Evolutionary conservation across 2,113 vertebrate species (phyloP).

Genomic region (Oreochromis niloticus): DNA sequence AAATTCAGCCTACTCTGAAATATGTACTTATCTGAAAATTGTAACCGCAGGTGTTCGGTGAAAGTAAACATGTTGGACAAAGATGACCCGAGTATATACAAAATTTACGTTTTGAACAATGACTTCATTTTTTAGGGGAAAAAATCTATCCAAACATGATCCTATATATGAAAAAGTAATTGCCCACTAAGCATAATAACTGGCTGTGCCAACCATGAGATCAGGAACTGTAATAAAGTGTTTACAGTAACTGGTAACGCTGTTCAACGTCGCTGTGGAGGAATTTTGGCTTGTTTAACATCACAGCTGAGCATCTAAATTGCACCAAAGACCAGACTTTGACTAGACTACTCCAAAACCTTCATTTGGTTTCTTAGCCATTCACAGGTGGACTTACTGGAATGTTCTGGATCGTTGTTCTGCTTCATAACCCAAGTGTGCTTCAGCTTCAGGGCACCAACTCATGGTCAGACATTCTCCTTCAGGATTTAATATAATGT

Average conservation of each 20-base stretch:
- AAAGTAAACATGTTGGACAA: background rate
- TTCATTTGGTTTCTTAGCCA: background rate
- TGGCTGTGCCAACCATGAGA: background rate
- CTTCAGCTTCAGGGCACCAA: background rate
- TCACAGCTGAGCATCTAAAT: background rate
- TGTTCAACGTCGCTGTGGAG: background rate
- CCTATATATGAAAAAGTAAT: background rate
- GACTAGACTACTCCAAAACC: fast-evolving
- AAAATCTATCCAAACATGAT: background rate
- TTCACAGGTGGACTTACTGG: background rate
- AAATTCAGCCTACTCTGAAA: background rate
- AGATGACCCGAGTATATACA: background rate
- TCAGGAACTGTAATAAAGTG: background rate
- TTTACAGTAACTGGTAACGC: background rate
- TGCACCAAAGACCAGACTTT: background rate
- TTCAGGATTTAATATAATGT: background rate
- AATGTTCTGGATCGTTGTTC: background rate
- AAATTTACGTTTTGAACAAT: background rate
- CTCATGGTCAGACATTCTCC: background rate
- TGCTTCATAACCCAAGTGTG: background rate
- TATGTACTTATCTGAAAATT: background rate
- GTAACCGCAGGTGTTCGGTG: background rate
- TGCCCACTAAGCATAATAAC: background rate
- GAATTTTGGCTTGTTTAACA: background rate
- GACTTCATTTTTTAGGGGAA: background rate